Evolutionary conservation across 2,797 vertebrate species (phyloP).

Genomic region (Fundulus diaphanus): DNA sequence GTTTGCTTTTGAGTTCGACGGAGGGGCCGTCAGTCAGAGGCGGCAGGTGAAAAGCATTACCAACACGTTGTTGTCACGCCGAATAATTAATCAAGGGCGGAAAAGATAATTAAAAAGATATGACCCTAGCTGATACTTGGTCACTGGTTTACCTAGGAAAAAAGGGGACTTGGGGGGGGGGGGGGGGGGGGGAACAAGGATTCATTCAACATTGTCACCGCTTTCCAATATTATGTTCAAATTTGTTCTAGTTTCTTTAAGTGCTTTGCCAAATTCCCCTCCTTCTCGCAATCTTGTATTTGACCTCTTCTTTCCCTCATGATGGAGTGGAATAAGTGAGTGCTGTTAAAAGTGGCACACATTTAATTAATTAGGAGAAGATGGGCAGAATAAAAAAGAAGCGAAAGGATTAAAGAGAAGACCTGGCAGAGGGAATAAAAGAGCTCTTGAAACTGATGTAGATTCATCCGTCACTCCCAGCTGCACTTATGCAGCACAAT

Average conservation of each 20-base stretch:
- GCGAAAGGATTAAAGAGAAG: constrained; percentile 42
- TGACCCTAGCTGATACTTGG: constrained; percentile 99
- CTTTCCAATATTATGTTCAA: constrained; percentile 15
- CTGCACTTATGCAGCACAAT: constrained; percentile 19
- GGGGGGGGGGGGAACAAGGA: constrained; percentile 45
- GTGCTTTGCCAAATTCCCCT: constrained; percentile 2
- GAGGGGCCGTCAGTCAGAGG: constrained; percentile 99
- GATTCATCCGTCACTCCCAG: constrained; percentile 48
- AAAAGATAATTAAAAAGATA: constrained; percentile 99
- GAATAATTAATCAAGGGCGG: constrained; percentile 99
- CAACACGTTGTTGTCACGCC: constrained; percentile 96
- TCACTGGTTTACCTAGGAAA: constrained; percentile 87
- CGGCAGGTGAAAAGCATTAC: constrained; percentile 99
- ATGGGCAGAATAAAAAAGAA: constrained; percentile 62
- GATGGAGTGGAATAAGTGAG: constrained; percentile 78
- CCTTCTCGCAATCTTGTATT: constrained; percentile 9
- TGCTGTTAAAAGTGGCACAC: constrained; percentile 91
- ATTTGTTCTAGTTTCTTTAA: constrained; percentile 19
- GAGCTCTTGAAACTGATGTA: constrained; percentile 49
- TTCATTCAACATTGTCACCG: constrained; percentile 21
- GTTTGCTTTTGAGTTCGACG: constrained; percentile 99
- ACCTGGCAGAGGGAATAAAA: constrained; percentile 48
- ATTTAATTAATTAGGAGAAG: constrained; percentile 97
- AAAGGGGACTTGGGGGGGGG: constrained; percentile 61
- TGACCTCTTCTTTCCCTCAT: constrained; percentile 30